Conservation (phyloP, 1,140 invertebrate genomes). For the Drosophila carrolli region DNA sequence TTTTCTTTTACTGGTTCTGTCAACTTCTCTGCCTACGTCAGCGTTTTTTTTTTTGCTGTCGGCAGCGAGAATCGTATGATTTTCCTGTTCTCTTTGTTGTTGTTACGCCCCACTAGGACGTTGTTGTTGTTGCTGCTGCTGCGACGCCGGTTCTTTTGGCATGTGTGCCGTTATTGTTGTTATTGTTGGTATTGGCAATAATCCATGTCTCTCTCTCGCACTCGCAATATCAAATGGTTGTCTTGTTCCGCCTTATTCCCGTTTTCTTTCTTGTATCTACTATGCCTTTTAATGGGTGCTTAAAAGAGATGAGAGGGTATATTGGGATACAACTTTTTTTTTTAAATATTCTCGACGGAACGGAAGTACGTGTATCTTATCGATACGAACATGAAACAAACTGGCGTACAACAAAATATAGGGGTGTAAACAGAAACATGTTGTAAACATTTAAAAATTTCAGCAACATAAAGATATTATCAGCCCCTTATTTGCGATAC, state of each 20-base stretch:
- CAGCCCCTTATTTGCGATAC: too few species aligned
- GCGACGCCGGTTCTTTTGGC: constrained; percentile 54
- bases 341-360: too few species aligned
- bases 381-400: too few species aligned
- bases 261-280: constrained; percentile 6
- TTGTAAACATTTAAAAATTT: too few species aligned
- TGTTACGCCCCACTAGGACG: constrained; percentile 14
- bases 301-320: not conserved
- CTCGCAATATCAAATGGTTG: constrained; percentile 17
- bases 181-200: constrained; percentile 25
- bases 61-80: constrained; percentile 74
- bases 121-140: constrained; percentile 29
- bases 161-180: constrained; percentile 28
- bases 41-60: constrained; percentile 24
- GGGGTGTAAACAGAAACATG: too few species aligned
- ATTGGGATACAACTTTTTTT: not conserved
- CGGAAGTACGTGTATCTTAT: too few species aligned
- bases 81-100: constrained; percentile 61
- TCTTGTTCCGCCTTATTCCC: constrained; percentile 19
- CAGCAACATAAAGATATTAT: too few species aligned
- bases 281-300: constrained; percentile 5
- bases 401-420: too few species aligned
- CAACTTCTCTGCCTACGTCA: constrained; percentile 47
- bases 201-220: constrained; percentile 17
- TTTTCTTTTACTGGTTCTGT: constrained; percentile 53